Evolutionary conservation across 2,888 invertebrate species (phyloP), one percentile per base, ranked within the genome.

Genomic region (Oligia latruncula): DNA sequence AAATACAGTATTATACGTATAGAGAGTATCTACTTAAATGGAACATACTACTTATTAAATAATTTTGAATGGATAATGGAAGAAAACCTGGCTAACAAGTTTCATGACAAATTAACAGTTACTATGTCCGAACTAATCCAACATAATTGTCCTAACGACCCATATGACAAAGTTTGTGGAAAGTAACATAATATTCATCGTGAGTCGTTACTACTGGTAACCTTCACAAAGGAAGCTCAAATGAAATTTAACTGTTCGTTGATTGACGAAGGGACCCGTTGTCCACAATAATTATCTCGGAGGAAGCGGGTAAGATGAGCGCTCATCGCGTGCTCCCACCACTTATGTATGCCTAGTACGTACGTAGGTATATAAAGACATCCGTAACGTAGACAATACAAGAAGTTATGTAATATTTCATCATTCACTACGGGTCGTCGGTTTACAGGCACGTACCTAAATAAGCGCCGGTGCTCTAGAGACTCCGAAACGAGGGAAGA

Each of bases 251-350:
- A 95, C 93, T 95, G 94, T 84, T 93, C 93, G 94, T 94, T 95
- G 93, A 96, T 95, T 96, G 95, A 94, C 95, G 94, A 95, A 95
- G 94, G 95, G 95, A 92, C 88, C 92, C 94, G 92, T 95, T 96
- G 95, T 95, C 92, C 93, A 90, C 90, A 90, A 92, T 95, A 95
- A 96, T 96, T 95, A 95, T 91, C 89, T 92, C 88, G 86, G 88
- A 95, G 95, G 96, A 96, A 95, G 94, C 90, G 87, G 86, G 94
- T 93, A 95, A 95, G 93, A 92, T 89, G 92, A 92, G 90, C 87
- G 80, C 81, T 23, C 84, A 81, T 82, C 82, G 79, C 79, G 73
- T 88, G 83, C 77, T 78, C 65, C 68, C 1, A 17, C 76, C 74
- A 78, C 66, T 86, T 87, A 87, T 72, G 81, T 67, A 87, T 87